A percentile compares a stretch with the other conserved stretches of the same genome.
These are phyloP conservation scores for Drosophila niveifrons DNA, from an alignment of 2,888 invertebrate genomes.

Conservation along the genomic window DNA sequence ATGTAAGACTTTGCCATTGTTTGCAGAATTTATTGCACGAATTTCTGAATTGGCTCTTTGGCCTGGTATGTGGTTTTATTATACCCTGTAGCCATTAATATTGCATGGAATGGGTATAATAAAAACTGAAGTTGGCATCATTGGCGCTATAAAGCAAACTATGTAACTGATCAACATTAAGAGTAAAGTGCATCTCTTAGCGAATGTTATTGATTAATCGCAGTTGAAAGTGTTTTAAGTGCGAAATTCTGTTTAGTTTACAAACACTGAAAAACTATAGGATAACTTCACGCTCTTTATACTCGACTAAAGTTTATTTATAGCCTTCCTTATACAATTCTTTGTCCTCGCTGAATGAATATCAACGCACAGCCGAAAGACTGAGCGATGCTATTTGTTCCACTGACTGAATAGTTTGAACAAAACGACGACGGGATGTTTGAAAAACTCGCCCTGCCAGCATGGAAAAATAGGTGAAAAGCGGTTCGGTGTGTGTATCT, in stretches of 20 bases:
- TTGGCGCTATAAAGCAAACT: neutral
- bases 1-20: conserved; percentile 67
- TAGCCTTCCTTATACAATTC: neutral
- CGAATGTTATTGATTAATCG: neutral
- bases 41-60: conserved; percentile 78
- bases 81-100: conserved; percentile 25
- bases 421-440: neutral
- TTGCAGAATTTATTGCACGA: conserved; percentile 78
- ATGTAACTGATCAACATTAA: conserved; percentile 1
- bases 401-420: conserved; percentile 1
- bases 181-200: neutral
- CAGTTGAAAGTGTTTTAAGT: neutral
- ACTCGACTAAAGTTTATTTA: neutral
- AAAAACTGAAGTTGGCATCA: conserved; percentile 1
- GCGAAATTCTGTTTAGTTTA: neutral
- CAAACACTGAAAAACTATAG: neutral
- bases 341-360: neutral
- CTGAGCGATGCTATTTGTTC: neutral
- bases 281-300: neutral
- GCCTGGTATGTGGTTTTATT: conserved; percentile 67
- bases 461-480: neutral
- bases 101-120: conserved; percentile 9
- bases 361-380: conserved; percentile 1
- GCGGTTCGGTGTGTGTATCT: neutral
- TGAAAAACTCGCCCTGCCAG: neutral